Base-by-base conservation (phyloP, 2,113 vertebrate genomes). In the Panurus biarmicus region DNA sequence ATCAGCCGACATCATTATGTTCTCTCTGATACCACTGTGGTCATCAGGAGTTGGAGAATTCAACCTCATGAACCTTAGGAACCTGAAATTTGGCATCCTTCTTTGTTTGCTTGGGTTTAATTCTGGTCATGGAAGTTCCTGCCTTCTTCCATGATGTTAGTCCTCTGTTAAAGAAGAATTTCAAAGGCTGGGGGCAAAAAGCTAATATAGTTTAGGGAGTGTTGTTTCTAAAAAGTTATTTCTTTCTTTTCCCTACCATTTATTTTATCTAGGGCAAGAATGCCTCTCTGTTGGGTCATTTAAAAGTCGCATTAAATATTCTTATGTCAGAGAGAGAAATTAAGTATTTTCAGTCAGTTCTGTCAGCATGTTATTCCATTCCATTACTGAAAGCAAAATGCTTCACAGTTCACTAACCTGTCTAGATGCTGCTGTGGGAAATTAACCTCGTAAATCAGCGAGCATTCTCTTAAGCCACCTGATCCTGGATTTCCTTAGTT, bases 1-100 rank as follows among this genome's bases (percentile, higher is more conserved):
- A 18, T 35, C 12, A n/a, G 15, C 40, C 2, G n/a, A n/a, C n/a
- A 0, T 28, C 31, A 13, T 36, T 10, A 4, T 12, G 26, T 45
- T 75, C 24, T 57, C 14, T 25, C n/a, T 56, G 10, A 18, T 47
- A 51, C 23, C 12, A 4, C n/a, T 33, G 26, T 25, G 54, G 13
- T 40, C 15, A 40, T n/a, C 8, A 2, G 12, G 38, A 38, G 15
- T 14, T 72, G 33, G 26, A 40, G 13, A 57, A 53, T 5, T 51
- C 29, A 60, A 35, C 42, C n/a, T 60, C 3, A 6, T 22, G 9
- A 23, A 47, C 31, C 3, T 17, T 36, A 47, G 12, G 9, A 60
- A 60, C 28, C 35, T 56, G 26, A 57, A 81, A 85, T 65, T 74
- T 38, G 54, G 10, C 16, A 28, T 57, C 7, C 16, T 44, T 5